phyloP scores from a whole-genome alignment of 2,797 vertebrate species.

The Spizella passerina region DNA sequence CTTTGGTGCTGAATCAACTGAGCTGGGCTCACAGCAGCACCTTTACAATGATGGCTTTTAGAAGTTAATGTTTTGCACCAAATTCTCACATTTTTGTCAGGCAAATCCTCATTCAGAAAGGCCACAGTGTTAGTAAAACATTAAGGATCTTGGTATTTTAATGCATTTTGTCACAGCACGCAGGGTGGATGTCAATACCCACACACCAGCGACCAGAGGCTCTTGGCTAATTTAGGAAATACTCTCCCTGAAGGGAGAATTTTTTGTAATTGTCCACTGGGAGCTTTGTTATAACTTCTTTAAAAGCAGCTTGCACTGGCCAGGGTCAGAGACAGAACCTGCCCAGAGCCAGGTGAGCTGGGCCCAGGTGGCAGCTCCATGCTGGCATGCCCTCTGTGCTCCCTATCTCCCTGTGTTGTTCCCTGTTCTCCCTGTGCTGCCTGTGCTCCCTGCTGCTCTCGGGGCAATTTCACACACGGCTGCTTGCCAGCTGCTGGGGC shows the following conservation, averaged over 20 bases:
- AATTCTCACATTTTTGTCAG: neutral
- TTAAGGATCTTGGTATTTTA: neutral
- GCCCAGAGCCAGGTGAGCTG: neutral
- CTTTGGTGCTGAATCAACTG: neutral
- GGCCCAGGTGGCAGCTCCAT: neutral
- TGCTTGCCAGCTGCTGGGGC: neutral
- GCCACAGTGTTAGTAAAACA: neutral
- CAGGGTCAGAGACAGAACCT: fast-evolving
- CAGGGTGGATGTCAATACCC: neutral
- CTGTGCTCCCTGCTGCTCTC: neutral
- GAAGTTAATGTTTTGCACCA: neutral
- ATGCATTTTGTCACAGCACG: neutral
- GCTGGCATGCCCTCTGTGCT: fast-evolving
- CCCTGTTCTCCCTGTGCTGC: neutral
- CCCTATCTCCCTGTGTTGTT: too few species aligned
- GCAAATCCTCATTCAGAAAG: neutral
- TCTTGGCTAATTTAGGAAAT: neutral
- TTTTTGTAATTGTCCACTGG: neutral
- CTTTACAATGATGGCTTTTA: neutral
- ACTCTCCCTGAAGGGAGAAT: neutral
- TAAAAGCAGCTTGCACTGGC: neutral
- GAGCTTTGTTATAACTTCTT: neutral
- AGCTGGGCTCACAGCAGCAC: neutral
- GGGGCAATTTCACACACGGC: neutral
- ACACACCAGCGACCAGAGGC: neutral